A percentile compares a stretch with the other conserved stretches of the same genome.
These are phyloP conservation scores for Aradophagus sp. DNA, from an alignment of 1,140 invertebrate species.

Conservation along the genomic window DNA sequence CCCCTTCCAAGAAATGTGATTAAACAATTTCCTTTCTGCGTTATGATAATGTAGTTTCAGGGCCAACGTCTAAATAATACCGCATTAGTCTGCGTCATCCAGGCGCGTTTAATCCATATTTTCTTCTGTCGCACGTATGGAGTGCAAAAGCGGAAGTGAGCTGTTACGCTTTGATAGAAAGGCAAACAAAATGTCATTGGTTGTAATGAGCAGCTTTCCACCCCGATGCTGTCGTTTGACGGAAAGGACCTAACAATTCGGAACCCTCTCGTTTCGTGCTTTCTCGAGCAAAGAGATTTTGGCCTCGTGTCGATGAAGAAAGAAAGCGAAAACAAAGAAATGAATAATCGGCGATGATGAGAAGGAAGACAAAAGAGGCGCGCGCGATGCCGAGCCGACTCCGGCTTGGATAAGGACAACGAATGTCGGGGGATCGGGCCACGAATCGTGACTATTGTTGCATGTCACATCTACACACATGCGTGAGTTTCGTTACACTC, in stretches of 20 bases:
- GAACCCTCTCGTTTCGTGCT: constrained; percentile 46
- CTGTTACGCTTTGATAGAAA: constrained; percentile 58
- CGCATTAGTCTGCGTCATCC: too few species aligned
- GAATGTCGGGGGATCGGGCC: constrained; percentile 29
- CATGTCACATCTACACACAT: constrained; percentile 39
- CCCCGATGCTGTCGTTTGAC: constrained; percentile 34
- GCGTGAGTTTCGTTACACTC: constrained; percentile 41
- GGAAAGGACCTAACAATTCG: constrained; percentile 47
- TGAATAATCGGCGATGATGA: constrained; percentile 35
- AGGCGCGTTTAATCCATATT: constrained; percentile 35
- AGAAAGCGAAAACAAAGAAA: constrained; percentile 41
- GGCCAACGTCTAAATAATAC: constrained; percentile 27
- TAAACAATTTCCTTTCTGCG: constrained; percentile 5
- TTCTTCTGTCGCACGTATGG: constrained; percentile 31
- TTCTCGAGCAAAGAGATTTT: constrained; percentile 43
- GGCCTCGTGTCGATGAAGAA: constrained; percentile 29
- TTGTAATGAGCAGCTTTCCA: constrained; percentile 53
- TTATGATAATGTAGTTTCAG: constrained; percentile 17
- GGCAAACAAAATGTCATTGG: constrained; percentile 57
- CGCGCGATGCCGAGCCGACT: background rate
- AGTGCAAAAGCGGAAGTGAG: constrained; percentile 49
- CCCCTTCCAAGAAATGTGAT: too few species aligned
- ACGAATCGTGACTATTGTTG: constrained; percentile 50
- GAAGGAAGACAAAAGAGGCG: constrained; percentile 28
- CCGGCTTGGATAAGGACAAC: constrained; percentile 13